phyloP scores from a whole-genome alignment of 2,797 vertebrate genomes.

The Enteromius anoplus region DNA sequence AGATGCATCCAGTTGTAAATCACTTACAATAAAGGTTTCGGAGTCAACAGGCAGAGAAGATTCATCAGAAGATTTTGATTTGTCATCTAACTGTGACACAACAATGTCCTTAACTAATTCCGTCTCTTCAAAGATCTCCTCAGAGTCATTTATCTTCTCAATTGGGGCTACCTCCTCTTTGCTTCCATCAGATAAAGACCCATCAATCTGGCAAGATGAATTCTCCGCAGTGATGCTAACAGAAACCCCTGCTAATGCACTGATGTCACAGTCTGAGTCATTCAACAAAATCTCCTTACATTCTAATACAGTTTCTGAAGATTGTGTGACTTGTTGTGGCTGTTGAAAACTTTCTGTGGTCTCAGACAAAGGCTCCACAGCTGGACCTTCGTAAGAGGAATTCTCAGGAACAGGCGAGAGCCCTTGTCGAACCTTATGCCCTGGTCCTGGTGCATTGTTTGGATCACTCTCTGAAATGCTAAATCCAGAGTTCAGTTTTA shows the following conservation, averaged over 20 bases:
- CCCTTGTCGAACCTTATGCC: slow-evolving; percentile 22
- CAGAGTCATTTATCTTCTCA: background rate
- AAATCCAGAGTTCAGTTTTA: slow-evolving; percentile 16
- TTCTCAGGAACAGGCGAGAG: slow-evolving; percentile 18
- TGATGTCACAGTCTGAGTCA: background rate
- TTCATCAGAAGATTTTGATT: slow-evolving; percentile 5
- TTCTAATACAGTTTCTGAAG: slow-evolving; percentile 29
- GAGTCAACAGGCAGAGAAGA: background rate
- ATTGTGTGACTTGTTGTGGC: background rate
- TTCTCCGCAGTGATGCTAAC: background rate
- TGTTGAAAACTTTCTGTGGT: slow-evolving; percentile 5
- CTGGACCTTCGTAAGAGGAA: background rate
- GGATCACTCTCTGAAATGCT: background rate
- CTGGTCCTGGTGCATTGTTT: slow-evolving; percentile 48
- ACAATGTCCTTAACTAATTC: slow-evolving; percentile 1
- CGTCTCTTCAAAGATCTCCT: background rate
- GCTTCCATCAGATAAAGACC: background rate
- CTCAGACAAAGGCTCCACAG: slow-evolving; percentile 11
- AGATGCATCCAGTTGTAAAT: slow-evolving; percentile 25
- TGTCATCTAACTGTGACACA: background rate
- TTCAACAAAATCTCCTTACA: slow-evolving; percentile 15
- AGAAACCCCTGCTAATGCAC: background rate
- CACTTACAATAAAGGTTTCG: background rate
- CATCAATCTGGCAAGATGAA: background rate
- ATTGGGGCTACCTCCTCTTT: background rate